Percentiles rank a stretch among this genome's conserved stretches.
These are phyloP conservation scores for Elaeidobius kamerunicus DNA, from an alignment of 2,888 invertebrate species.

Conservation along the genomic window DNA sequence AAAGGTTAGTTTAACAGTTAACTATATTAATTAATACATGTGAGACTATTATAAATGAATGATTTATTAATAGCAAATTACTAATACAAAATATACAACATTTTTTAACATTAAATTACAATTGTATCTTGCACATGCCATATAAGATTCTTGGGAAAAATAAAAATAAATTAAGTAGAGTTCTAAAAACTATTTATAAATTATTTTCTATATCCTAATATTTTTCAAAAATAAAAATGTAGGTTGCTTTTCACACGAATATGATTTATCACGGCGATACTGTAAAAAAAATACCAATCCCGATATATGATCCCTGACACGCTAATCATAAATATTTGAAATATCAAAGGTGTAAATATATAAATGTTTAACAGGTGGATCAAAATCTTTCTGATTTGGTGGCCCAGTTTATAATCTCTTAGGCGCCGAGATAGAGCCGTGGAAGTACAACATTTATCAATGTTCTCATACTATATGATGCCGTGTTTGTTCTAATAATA, in stretches of 20 bases:
- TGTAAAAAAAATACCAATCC: neutral
- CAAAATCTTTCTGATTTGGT: conserved; percentile 20
- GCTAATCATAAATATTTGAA: conserved; percentile 20
- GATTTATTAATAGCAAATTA: too few species aligned
- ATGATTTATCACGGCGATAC: neutral
- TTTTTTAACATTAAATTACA: too few species aligned
- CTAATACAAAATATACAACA: too few species aligned
- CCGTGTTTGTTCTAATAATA: conserved; percentile 19
- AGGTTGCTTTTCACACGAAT: neutral
- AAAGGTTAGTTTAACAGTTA: conserved; percentile 56
- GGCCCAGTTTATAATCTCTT: conserved; percentile 22
- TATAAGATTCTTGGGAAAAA: too few species aligned
- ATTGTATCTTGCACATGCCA: too few species aligned
- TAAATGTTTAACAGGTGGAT: conserved; percentile 24
- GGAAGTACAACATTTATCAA: conserved; percentile 20
- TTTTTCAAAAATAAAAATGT: too few species aligned
- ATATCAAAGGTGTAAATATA: conserved; percentile 17
- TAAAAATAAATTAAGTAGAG: too few species aligned
- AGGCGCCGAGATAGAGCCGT: conserved; percentile 22
- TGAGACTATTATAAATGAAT: too few species aligned
- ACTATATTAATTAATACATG: too few species aligned
- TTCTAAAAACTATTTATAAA: too few species aligned
- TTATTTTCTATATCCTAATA: too few species aligned
- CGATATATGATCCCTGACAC: neutral
- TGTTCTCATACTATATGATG: conserved; percentile 14